Evolutionary conservation across 2,797 vertebrate species (phyloP).

Genomic region (Thamnophis elegans): DNA sequence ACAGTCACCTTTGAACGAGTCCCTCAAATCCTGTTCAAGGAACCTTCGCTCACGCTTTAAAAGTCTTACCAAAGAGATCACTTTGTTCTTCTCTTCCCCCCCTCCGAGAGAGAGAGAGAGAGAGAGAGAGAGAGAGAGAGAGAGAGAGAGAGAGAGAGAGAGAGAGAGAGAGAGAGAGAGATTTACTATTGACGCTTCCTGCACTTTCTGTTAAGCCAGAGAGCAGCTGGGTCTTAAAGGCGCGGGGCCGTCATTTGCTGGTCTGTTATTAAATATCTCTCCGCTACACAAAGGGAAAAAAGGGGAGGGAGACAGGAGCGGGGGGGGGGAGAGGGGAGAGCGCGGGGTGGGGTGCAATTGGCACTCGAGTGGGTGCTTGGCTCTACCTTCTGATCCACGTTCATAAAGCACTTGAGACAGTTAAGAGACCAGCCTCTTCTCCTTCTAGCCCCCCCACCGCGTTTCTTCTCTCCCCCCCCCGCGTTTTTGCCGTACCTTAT

Average conservation of each 20-base stretch:
- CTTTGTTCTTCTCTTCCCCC: neutral
- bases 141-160: slow-evolving; percentile 38
- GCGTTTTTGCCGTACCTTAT: slow-evolving; percentile 77
- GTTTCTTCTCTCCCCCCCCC: no score
- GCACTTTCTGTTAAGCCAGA: slow-evolving; percentile 54
- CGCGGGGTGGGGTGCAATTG: slow-evolving; percentile 66
- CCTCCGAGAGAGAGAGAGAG: neutral
- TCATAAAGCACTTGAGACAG: slow-evolving; percentile 76
- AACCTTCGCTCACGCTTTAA: neutral
- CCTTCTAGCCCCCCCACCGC: neutral
- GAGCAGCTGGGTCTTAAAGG: slow-evolving; percentile 58
- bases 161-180: slow-evolving; percentile 39
- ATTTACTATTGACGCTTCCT: slow-evolving; percentile 65
- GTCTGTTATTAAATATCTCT: slow-evolving; percentile 74
- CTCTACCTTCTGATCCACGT: slow-evolving; percentile 74
- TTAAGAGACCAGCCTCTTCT: slow-evolving; percentile 76
- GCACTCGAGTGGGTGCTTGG: slow-evolving; percentile 79
- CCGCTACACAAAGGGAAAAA: slow-evolving; percentile 64
- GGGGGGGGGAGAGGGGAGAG: neutral
- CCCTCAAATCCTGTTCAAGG: neutral
- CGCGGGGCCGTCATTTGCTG: slow-evolving; percentile 71
- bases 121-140: no score
- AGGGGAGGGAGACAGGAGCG: neutral
- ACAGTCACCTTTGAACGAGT: neutral
- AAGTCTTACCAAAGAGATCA: neutral